phyloP scores from a whole-genome alignment of 92 coral and sea anemone genomes.

The Meandrina meandrites region DNA sequence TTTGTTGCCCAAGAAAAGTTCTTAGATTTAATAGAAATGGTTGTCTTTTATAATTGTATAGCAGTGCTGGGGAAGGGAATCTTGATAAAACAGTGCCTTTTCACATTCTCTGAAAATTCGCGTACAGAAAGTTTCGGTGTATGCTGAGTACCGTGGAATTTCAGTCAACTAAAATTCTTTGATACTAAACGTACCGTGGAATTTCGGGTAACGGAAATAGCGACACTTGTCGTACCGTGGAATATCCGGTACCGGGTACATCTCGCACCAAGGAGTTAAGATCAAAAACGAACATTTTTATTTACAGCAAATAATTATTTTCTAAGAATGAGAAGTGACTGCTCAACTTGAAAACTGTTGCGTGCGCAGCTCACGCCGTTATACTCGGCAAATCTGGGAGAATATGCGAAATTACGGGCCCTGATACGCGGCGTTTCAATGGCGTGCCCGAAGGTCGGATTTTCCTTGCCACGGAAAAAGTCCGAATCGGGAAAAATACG shows the following conservation, averaged over 20 bases:
- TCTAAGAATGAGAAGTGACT: not conserved
- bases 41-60: too few relatives aligned
- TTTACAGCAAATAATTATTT: not conserved
- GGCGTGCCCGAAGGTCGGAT: not conserved
- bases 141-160: too few relatives aligned
- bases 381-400: not conserved
- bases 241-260: not conserved
- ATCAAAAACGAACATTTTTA: not conserved
- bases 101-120: too few relatives aligned
- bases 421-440: not conserved
- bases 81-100: too few relatives aligned
- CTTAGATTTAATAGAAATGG: too few relatives aligned
- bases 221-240: not conserved
- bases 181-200: not conserved
- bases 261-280: not conserved
- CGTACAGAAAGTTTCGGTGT: too few relatives aligned
- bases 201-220: not conserved
- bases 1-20: too few relatives aligned
- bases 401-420: not conserved
- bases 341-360: not conserved
- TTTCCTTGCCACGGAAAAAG: constrained; percentile 3
- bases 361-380: not conserved
- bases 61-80: too few relatives aligned
- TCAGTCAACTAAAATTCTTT: not conserved
- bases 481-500: not conserved